phyloP scores from a whole-genome alignment of 2,888 invertebrate species.

The Lasioglossum malachurum region DNA sequence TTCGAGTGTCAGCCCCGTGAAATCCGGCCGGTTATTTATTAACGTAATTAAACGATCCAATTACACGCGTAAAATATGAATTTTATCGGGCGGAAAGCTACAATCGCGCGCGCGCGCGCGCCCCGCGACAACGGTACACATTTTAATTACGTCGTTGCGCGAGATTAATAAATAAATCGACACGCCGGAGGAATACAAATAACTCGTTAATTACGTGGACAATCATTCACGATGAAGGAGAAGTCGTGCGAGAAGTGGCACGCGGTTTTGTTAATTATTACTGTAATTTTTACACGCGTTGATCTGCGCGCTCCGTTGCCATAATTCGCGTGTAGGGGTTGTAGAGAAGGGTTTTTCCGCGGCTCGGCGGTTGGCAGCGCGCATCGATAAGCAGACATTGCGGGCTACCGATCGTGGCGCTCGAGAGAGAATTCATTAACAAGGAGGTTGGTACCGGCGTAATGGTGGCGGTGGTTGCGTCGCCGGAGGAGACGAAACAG shows the following conservation, averaged over 20 bases:
- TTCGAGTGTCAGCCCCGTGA: constrained; percentile 27
- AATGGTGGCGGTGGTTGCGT: constrained; percentile 46
- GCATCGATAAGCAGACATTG: constrained; percentile 34
- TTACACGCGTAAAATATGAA: constrained; percentile 50
- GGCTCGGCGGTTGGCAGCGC: constrained; percentile 7
- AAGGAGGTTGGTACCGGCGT: constrained; percentile 39
- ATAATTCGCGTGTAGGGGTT: constrained; percentile 26
- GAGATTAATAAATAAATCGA: constrained; percentile 50
- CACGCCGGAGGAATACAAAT: constrained; percentile 2
- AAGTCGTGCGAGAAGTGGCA: neutral
- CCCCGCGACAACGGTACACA: constrained; percentile 28
- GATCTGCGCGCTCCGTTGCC: constrained; percentile 15
- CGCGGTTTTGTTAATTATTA: neutral
- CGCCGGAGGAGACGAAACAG: constrained; percentile 33
- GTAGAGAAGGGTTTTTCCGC: constrained; percentile 40
- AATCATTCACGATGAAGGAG: neutral
- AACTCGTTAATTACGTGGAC: constrained; percentile 30
- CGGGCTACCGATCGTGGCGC: constrained; percentile 11
- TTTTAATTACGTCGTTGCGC: constrained; percentile 45
- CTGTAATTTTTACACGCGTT: neutral
- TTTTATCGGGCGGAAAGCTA: constrained; percentile 43
- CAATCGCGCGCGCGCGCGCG: too few species aligned
- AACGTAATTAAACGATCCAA: constrained; percentile 57
- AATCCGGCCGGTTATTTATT: constrained; percentile 48
- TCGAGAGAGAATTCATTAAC: constrained; percentile 50